Evolutionary conservation across 2,797 vertebrate species (phyloP).

Genomic region (Urosaurus nigricauda): DNA sequence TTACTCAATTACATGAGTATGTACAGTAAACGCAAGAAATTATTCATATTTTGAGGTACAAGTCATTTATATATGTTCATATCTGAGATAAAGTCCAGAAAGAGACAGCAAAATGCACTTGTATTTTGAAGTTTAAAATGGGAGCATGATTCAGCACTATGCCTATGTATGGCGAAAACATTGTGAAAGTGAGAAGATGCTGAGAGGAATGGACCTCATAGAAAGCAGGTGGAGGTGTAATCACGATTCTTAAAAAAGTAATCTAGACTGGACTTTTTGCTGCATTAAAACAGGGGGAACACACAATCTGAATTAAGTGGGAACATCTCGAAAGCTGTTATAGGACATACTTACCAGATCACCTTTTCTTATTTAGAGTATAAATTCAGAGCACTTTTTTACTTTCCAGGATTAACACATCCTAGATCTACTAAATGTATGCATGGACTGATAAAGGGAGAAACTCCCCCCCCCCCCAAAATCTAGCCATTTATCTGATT

Average conservation of each 20-base stretch:
- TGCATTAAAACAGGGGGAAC: not conserved
- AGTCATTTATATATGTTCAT: no score
- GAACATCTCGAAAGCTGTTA: not conserved
- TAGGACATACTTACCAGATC: not conserved
- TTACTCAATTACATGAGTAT: no score
- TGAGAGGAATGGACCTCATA: not conserved
- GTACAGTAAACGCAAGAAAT: no score
- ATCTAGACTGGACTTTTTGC: not conserved
- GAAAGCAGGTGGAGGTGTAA: not conserved
- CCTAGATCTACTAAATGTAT: not conserved
- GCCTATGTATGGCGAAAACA: not conserved
- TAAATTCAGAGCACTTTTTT: not conserved
- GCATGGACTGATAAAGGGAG: not conserved
- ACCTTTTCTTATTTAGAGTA: not conserved
- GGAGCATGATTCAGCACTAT: not conserved
- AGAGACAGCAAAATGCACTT: not conserved
- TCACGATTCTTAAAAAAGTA: not conserved
- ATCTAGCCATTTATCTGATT: not conserved
- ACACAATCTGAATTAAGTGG: not conserved
- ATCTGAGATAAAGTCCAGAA: not conserved
- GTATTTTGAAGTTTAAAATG: conserved; percentile 3
- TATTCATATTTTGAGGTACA: no score
- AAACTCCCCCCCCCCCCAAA: no score
- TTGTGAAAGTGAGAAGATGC: not conserved
- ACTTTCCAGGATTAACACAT: not conserved